phyloP scores from a whole-genome alignment of 2,113 vertebrate species.

The Meriones unguiculatus region DNA sequence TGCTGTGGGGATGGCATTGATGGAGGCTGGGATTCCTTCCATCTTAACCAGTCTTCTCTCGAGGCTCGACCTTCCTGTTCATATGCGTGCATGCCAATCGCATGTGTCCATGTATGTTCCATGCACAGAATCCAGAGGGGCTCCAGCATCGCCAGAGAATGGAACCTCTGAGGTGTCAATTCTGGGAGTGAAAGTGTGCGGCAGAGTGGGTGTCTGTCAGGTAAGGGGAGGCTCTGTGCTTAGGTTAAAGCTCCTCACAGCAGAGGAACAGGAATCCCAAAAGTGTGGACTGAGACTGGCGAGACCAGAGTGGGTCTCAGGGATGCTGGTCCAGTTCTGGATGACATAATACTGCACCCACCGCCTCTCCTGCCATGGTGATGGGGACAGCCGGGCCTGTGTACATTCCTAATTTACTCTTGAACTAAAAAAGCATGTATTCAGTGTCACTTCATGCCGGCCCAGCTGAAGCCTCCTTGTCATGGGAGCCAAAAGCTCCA shows the following conservation, averaged over 20 bases:
- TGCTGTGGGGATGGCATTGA: neutral
- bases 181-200: neutral
- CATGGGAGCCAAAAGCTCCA: neutral
- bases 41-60: neutral
- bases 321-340: neutral
- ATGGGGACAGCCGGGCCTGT: neutral
- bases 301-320: neutral
- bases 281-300: fast-evolving
- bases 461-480: neutral
- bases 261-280: neutral
- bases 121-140: neutral
- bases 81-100: neutral
- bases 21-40: neutral
- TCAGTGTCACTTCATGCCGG: neutral
- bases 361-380: neutral
- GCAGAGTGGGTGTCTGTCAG: neutral
- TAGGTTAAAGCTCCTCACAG: too few relatives aligned
- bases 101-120: too few relatives aligned
- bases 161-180: neutral
- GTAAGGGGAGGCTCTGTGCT: neutral
- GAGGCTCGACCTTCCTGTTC: neutral
- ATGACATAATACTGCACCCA: fast-evolving
- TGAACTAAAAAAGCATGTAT: neutral
- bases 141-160: neutral
- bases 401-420: neutral